These are phyloP conservation scores for Drosophila aff. DNA, from an alignment of 1,140 invertebrate genomes.

Conservation along the genomic window DNA sequence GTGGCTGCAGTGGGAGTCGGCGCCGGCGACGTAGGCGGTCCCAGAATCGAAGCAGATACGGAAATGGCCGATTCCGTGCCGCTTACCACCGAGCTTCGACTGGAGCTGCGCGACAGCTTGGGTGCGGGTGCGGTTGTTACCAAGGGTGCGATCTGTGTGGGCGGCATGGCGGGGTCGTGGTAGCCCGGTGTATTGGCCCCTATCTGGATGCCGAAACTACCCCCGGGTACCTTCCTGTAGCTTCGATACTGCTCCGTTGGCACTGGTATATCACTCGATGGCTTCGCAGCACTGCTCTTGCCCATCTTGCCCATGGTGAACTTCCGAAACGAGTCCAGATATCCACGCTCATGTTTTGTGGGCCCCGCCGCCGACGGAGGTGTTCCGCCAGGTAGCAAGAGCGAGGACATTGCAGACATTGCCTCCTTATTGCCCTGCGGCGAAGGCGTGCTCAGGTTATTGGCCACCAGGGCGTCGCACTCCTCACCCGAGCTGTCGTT, in stretches of 20 bases:
- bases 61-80: slow-evolving; percentile 33
- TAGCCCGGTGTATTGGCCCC: slow-evolving; percentile 82
- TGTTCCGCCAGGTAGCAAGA: slow-evolving; percentile 20
- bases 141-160: slow-evolving; percentile 34
- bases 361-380: slow-evolving; percentile 41
- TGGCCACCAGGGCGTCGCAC: slow-evolving; percentile 63
- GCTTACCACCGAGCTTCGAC: slow-evolving; percentile 66
- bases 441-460: slow-evolving; percentile 79
- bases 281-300: slow-evolving; percentile 84
- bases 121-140: slow-evolving; percentile 1
- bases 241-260: slow-evolving; percentile 92
- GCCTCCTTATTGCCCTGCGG: slow-evolving; percentile 67
- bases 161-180: slow-evolving; percentile 70
- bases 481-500: slow-evolving; percentile 91
- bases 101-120: slow-evolving; percentile 71
- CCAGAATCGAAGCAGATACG: slow-evolving; percentile 35
- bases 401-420: slow-evolving; percentile 24
- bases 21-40: slow-evolving; percentile 72
- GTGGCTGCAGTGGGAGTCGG: slow-evolving; percentile 67
- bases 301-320: slow-evolving; percentile 85
- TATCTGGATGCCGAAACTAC: slow-evolving; percentile 81
- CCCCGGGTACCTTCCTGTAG: slow-evolving; percentile 88
- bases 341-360: slow-evolving; percentile 70
- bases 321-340: slow-evolving; percentile 89
- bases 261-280: slow-evolving; percentile 88